These are phyloP conservation scores for Otolemur crassicaudatus DNA, from an alignment of 2,797 vertebrate species.

Conservation along the genomic window DNA sequence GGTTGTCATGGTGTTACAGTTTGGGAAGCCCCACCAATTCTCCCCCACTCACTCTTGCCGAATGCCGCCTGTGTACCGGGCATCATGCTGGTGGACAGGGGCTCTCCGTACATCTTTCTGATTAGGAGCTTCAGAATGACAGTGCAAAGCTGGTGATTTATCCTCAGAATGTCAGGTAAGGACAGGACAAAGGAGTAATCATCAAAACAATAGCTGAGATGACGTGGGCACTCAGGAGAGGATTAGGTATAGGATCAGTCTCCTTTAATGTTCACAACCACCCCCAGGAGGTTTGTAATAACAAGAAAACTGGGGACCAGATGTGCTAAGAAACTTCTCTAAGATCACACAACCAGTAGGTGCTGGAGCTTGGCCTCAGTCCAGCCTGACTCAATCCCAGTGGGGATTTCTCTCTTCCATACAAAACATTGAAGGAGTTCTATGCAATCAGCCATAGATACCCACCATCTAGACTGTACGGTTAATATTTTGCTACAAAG, in stretches of 20 bases:
- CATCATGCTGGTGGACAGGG: background rate
- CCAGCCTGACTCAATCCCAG: too few species aligned
- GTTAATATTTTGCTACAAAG: background rate
- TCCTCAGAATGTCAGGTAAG: background rate
- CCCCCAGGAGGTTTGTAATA: background rate
- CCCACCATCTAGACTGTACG: background rate
- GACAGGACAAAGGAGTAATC: background rate
- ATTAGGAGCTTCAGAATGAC: background rate
- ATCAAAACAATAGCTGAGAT: background rate
- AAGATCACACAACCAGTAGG: background rate
- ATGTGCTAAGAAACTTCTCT: background rate
- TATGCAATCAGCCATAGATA: fast-evolving
- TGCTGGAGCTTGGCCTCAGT: background rate
- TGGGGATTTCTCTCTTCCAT: background rate
- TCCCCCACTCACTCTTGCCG: background rate
- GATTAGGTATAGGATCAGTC: background rate
- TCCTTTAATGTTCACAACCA: background rate
- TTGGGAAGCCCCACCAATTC: background rate
- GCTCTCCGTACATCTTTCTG: background rate
- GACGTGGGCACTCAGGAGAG: background rate
- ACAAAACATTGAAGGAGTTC: background rate
- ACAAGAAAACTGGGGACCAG: background rate
- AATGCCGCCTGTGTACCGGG: background rate
- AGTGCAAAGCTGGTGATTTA: background rate
- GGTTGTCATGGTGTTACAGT: fast-evolving